Conservation (phyloP, 2,797 vertebrate species). For the Tragelaphus eurycerus region DNA sequence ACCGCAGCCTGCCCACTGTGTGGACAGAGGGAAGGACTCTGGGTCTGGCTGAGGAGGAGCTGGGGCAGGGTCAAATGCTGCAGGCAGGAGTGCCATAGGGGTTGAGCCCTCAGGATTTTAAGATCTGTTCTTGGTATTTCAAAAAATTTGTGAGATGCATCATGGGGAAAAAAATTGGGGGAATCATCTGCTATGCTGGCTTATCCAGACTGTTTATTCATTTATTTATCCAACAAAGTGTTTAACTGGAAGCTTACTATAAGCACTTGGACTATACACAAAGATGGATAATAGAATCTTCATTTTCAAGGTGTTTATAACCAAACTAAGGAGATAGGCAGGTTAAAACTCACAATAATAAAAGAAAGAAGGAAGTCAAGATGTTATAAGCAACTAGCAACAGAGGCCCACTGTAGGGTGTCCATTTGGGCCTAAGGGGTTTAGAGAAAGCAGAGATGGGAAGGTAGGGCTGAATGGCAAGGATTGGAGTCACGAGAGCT, state of each 20-base stretch:
- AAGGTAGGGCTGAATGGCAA: not conserved
- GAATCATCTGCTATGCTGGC: not conserved
- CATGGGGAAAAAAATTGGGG: not conserved
- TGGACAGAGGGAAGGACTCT: not conserved
- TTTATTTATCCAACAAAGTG: not conserved
- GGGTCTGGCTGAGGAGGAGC: not conserved
- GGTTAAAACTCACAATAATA: not conserved
- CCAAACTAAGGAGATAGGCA: not conserved
- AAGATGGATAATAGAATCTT: not conserved
- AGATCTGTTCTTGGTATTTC: not conserved
- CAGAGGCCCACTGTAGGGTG: not conserved
- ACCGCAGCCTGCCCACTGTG: not conserved
- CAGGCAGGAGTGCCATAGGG: too few relatives aligned
- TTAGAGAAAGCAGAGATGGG: not conserved
- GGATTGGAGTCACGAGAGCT: not conserved
- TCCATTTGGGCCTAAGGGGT: not conserved
- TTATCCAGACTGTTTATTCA: not conserved
- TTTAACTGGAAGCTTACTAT: not conserved
- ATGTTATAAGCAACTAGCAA: not conserved
- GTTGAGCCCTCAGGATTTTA: not conserved
- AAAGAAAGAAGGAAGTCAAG: not conserved
- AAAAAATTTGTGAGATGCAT: not conserved
- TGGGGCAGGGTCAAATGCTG: not conserved
- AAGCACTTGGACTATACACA: not conserved
- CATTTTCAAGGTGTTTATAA: not conserved